Evolutionary conservation across 1,140 invertebrate species (phyloP), one percentile per base, ranked within the genome.

Genomic region (Brachionus manjavacas): DNA sequence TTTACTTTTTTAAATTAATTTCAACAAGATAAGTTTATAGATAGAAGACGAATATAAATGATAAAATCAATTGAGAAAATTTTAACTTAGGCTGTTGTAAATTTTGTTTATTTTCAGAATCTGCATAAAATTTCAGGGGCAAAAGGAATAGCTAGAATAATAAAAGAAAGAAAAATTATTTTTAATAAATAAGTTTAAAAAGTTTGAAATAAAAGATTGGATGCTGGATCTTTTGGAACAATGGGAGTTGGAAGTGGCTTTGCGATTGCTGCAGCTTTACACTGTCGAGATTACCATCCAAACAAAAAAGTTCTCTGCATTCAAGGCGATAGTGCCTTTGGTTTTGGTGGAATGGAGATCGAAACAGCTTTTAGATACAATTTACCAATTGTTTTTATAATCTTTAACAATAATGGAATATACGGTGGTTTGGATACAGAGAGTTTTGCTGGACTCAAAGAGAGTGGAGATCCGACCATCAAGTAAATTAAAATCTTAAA

Each of bases 331-430:
- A 96, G 94, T 83, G 96, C 96, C 8, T 97, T 99, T 91, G 96
- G 96, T 3, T 98, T 98, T 90, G 96, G 95, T 83, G 96, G 94
- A 76, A 96, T 98, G 95, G 96, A 99, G 91, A 91, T 98, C 25
- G 96, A 98, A 91, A 98, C 96, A 0, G 95, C 97, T 92, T 93
- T 93, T 87, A 94, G 96, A 84, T 98, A 98, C 89, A 94, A 95
- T 85, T 90, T 99, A 78, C 96, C 96, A 1, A 92, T 98, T 41
- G 93, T 96, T 46, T 92, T 97, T 85, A 91, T 98, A 14, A 93
- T 99, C 85, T 92, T 99, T 0, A 99, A 98, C 90, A 99, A 99
- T 90, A 96, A 94, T 89, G 96, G 96, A 74, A 97, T 98, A 86
- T 96, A 95, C 20, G 60, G 60, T 16, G 81, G 81, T n/a, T 16